Conservation (phyloP, 23 tunicate genomes). For the Phallusia fumigata region DNA sequence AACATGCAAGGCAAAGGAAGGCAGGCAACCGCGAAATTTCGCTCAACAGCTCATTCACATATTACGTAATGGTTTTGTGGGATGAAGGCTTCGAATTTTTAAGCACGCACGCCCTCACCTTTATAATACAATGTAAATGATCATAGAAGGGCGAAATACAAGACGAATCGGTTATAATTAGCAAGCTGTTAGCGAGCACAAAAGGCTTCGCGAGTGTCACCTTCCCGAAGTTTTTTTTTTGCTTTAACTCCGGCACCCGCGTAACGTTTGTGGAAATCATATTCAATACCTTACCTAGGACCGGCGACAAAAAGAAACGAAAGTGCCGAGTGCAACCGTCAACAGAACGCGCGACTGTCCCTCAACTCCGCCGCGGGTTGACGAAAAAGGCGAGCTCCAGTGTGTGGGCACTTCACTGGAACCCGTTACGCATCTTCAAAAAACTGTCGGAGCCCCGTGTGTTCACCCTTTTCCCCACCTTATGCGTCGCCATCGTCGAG, state of each 20-base stretch:
- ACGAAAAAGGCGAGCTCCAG: constrained; percentile 12
- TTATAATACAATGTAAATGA: neutral
- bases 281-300: neutral
- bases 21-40: no score
- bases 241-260: neutral
- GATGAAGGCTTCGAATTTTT: no score
- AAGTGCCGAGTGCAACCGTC: constrained; percentile 24
- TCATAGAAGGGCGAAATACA: neutral
- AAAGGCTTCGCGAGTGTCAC: neutral
- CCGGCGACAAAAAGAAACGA: constrained; percentile 15
- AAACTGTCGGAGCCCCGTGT: constrained; percentile 6
- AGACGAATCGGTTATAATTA: constrained; percentile 6
- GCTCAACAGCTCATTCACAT: no score
- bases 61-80: no score
- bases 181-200: constrained; percentile 12
- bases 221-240: neutral
- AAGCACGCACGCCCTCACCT: no score
- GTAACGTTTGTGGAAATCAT: neutral
- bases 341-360: constrained; percentile 10
- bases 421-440: constrained; percentile 12
- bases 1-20: neutral
- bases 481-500: neutral
- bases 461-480: neutral
- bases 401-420: neutral
- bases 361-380: neutral